Evolutionary conservation across 2,113 vertebrate genomes (phyloP), one percentile per base, ranked within the genome.

Genomic region (Tringa solitaria): DNA sequence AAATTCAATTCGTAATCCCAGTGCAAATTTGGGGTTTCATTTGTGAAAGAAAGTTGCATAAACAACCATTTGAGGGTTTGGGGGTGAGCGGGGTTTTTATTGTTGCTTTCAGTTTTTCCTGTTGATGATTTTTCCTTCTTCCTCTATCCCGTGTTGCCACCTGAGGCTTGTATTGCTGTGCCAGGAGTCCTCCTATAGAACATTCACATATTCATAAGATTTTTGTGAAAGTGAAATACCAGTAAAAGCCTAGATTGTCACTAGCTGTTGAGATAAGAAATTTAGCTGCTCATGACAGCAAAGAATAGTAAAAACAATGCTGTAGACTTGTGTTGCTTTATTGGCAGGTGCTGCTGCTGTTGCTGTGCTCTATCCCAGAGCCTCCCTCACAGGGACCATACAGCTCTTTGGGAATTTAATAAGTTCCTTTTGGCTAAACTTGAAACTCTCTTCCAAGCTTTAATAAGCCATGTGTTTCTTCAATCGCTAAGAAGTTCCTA

Each of bases 1-100:
- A 93, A 84, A 88, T 87, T 68, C 51, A 81, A 50, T 63, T 57
- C 4, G 7, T 79, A 94, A 74, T 88, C 54, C 93, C 70, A 87
- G 85, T 83, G 90, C 57, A 68, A 63, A 59, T 91, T 89, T 92
- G 14, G 86, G 83, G 53, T 75, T 92, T 85, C 54, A 26, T 82
- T 84, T 86, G 60, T 75, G 73, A 67, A 75, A 54, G 84, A 8
- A 57, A 85, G 79, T 72, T 76, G 56, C 63, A 54, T n/a, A 50
- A 78, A 35, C 35, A 57, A 17, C n/a, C 10, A 15, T 50, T 57
- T 59, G 64, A 76, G 84, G 63, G 26, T 18, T 67, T 68, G 69
- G 50, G 41, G 7, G 8, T 48, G 79, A 54, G 54, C 70, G 59
- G 17, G 30, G 41, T 19, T 32, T 76, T 78, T 19, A 37, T 39